Evolutionary conservation across 2,888 invertebrate species (phyloP), one percentile per base, ranked within the genome.

Genomic region (Drosophila sordidula): DNA sequence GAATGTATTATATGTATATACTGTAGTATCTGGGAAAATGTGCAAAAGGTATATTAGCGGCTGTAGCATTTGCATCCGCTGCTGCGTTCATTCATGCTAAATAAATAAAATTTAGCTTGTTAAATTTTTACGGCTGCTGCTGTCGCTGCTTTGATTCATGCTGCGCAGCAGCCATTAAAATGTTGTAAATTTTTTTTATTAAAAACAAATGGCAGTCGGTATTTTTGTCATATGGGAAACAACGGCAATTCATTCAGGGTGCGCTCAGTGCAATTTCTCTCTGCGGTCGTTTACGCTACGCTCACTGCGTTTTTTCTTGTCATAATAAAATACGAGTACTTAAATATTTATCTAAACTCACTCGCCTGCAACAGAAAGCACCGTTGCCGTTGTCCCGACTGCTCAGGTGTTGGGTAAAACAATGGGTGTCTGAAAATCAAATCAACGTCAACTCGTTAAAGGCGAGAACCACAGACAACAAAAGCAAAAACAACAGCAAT

Each of bases 351-450:
- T 69, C 65, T 66, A 45, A 70, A 32, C 32, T 72, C 75, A 78
- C 68, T 87, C 70, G 72, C 38, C 57, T 84, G 86, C 73, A 81
- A 75, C 73, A 70, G 66, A 62, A 80, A 77, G 70, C 78, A 70
- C 81, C 66, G 79, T 77, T 81, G 49, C 39, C 34, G 29, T 22
- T 47, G 68, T 42, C 34, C 57, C 42, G 49, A 34, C 12, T 46
- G n/a, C 44, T 52, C 14, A 32, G 57, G 42, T 72, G 58, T 66
- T 70, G 62, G 46, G 66, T 47, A 39, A 66, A 47, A 74, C 84
- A 80, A 80, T 80, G 80, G 62, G 56, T 63, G 76, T 59, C 34
- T 57, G 46, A 41, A 75, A 76, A 62, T 58, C 34, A 71, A 71
- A 55, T 62, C 62, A 59, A 61, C 51, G 32, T 44, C 66, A 56